These are phyloP conservation scores for Spongia lamella DNA, from an alignment of 37 sponge, comb jelly and placozoan species.

Conservation along the genomic window DNA sequence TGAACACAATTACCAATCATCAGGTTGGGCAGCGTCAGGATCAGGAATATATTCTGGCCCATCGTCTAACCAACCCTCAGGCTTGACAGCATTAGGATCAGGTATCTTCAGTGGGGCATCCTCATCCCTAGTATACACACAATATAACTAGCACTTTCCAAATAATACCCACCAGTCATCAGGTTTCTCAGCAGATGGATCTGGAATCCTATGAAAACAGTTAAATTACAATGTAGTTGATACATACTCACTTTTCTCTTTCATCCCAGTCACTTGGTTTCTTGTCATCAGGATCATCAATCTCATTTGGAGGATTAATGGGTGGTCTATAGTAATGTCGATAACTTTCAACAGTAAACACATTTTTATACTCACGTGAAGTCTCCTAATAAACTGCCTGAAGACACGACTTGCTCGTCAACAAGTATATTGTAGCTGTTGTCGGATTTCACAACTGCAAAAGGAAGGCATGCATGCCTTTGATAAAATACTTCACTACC, in stretches of 20 bases:
- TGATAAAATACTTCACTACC: neutral
- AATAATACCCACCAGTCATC: conserved; percentile 82
- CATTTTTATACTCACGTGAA: conserved; percentile 42
- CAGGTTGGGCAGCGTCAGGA: conserved; percentile 89
- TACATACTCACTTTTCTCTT: conserved; percentile 76
- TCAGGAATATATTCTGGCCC: conserved; percentile 89
- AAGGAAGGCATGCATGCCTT: conserved; percentile 2
- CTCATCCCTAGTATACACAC: conserved; percentile 58
- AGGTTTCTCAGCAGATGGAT: conserved; percentile 89
- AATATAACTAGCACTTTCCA: neutral
- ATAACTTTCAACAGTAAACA: neutral
- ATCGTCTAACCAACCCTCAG: conserved; percentile 94
- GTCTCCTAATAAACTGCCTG: conserved; percentile 77
- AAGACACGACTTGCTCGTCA: conserved; percentile 66
- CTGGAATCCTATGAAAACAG: conserved; percentile 74
- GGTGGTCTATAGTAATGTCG: conserved; percentile 51
- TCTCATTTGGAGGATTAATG: conserved; percentile 85
- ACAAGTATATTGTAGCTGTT: conserved; percentile 65
- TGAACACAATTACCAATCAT: conserved; percentile 76
- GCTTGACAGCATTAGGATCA: conserved; percentile 90
- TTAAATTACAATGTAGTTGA: neutral
- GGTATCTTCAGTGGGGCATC: conserved; percentile 93
- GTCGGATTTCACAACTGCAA: conserved; percentile 71
- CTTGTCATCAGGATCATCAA: conserved; percentile 94
- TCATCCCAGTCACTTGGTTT: conserved; percentile 98